Evolutionary conservation across 2,113 vertebrate species (phyloP), one percentile per base, ranked within the genome.

Genomic region (Microcebus griseorufus): DNA sequence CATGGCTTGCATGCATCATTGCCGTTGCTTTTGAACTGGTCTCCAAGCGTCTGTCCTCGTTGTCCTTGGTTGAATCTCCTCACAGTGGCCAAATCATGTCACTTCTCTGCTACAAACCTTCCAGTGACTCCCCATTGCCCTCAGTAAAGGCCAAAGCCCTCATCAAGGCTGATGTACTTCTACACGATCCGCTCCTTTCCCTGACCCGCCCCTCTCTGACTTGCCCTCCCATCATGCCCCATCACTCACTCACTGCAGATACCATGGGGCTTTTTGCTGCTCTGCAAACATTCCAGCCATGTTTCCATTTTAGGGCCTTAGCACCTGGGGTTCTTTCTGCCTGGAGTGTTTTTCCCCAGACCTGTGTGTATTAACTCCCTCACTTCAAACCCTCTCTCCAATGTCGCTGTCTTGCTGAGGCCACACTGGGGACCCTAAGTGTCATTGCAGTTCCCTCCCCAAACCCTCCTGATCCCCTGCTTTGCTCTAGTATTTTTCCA

Each of bases 261-360:
- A n/a, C n/a, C n/a, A n/a, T n/a, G n/a, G 78, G 64, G 55, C 45
- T 82, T 27, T 65, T 48, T 65, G 53, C 70, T 85, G 13, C 64
- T 83, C 58, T 65, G 79, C 25, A 65, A 75, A 73, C 64, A 78
- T 67, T 70, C 20, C 85, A 81, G 37, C 60, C 13, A 34, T 27
- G 5, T 67, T 95, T 96, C 88, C 51, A 64, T 72, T 90, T 96
- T 85, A n/a, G 39, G 53, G 72, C 48, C 83, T 91, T 89, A 53
- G 60, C 13, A 78, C 42, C 58, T 84, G 88, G 34, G n/a, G 6
- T 70, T 84, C 76, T 64, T 22, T 81, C 51, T 88, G 45, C 45
- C 90, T 88, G n/a, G 75, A 90, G 65, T 48, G 37, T 96, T 65
- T 69, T 94, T 73, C 39, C 27, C 25, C 60, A 93, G 79, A 64